phyloP scores from a whole-genome alignment of 2,113 vertebrate species.

The Piaya cayana region DNA sequence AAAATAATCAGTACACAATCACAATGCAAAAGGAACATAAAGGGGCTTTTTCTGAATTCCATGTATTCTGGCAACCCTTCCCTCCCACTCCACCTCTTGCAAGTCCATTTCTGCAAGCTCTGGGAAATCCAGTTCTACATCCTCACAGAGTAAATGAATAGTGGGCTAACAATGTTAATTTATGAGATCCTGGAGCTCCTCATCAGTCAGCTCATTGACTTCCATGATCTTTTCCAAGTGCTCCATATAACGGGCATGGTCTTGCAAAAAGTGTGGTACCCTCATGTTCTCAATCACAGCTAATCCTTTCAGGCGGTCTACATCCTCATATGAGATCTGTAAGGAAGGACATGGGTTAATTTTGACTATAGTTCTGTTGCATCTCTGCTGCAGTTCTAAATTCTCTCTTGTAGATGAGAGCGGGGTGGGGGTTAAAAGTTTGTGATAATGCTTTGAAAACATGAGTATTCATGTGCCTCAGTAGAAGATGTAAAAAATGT shows the following conservation, averaged over 20 bases:
- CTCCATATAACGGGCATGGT: constrained; percentile 82
- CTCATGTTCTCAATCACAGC: constrained; percentile 84
- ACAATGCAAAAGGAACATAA: background rate
- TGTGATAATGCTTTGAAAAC: background rate
- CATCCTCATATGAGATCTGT: constrained; percentile 91
- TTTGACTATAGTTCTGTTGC: background rate
- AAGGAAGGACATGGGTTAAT: background rate
- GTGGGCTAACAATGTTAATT: background rate
- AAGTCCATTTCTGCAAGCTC: background rate
- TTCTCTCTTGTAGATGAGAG: background rate
- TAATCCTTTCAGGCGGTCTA: constrained; percentile 84
- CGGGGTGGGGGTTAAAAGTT: background rate
- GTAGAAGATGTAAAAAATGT: background rate
- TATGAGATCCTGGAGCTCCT: constrained; percentile 83
- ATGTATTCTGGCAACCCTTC: background rate
- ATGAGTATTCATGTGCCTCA: background rate
- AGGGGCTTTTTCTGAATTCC: background rate
- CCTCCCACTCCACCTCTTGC: background rate
- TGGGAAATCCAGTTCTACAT: background rate
- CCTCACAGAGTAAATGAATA: background rate
- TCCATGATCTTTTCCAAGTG: constrained; percentile 92
- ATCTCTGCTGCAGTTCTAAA: background rate
- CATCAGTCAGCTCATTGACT: constrained; percentile 87
- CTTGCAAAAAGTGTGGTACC: constrained; percentile 91
- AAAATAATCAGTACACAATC: constrained; percentile 5